Evolutionary conservation across 2,113 vertebrate species (phyloP), one percentile per base, ranked within the genome.

Genomic region (Aldabrachelys gigantea): DNA sequence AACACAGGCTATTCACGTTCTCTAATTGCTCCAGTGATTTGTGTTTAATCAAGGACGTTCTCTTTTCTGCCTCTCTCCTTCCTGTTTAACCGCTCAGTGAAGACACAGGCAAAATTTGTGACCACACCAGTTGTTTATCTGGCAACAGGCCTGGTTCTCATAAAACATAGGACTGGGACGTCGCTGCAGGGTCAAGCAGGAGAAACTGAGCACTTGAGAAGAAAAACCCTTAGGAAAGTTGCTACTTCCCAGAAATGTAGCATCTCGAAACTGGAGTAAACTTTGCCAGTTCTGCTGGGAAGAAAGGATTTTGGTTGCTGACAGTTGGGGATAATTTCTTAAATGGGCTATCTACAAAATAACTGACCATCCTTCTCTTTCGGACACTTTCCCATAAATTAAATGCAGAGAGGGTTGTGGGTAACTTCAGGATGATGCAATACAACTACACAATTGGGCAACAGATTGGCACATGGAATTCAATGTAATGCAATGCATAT

Each of bases 371-470:
- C 35, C 19, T 7, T 16, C 35, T 96, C 50, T 44, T 96, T 44
- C 72, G 92, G 84, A 76, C 53, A 89, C 19, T 47, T 31, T 80
- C 75, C 91, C 90, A 89, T 79, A 94, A 84, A 84, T 85, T 91
- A 95, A 84, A 87, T 75, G 62, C 83, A 41, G 90, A 94, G 94
- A 80, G 91, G 91, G 93, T 83, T 81, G 49, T 94, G 65, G 54
- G 87, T 56, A 80, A 90, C 93, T 93, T 95, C 84, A 89, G 85
- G 89, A 93, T 96, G 96, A 96, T 91, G 93, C 95, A 97, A 96
- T 93, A 83, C 85, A 88, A 82, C 91, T 95, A 85, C 0, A 1
- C 87, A 95, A 95, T 89, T 95, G 90, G 90, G 89, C 47, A 50
- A 44, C 47, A 79, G 75, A 89, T 84, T 92, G 92, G 91, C 83